Conservation (phyloP, 2,797 vertebrate genomes). For the Bovichtus variegatus region DNA sequence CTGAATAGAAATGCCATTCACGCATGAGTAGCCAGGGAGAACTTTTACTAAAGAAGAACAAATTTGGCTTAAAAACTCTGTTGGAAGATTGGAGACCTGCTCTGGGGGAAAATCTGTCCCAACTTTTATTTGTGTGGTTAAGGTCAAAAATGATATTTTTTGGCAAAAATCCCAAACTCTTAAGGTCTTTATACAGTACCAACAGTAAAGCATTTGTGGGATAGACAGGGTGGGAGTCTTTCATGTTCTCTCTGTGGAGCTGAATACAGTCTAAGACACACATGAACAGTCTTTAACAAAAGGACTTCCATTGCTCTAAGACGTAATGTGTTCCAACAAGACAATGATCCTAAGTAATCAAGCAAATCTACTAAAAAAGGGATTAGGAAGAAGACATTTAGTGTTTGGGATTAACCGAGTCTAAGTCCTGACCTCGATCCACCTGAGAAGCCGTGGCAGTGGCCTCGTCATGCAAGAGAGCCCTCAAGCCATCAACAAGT, state of each 20-base stretch:
- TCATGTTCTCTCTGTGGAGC: conserved; percentile 6
- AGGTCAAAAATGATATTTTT: neutral
- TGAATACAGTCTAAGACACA: conserved; percentile 3
- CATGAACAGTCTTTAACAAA: conserved; percentile 13
- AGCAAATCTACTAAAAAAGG: conserved; percentile 2
- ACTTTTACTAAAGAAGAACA: conserved; percentile 20
- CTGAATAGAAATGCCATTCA: conserved; percentile 48
- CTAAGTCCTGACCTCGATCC: conserved; percentile 35
- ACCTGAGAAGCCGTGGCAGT: neutral
- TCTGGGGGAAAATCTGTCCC: neutral
- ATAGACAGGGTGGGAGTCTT: neutral
- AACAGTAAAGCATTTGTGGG: neutral
- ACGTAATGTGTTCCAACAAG: conserved; percentile 16
- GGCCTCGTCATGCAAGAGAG: conserved; percentile 22
- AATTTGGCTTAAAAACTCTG: conserved; percentile 13
- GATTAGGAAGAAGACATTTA: neutral
- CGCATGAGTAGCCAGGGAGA: neutral
- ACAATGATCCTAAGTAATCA: conserved; percentile 20
- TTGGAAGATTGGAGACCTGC: neutral
- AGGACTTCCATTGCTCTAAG: conserved; percentile 7
- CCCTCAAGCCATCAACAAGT: conserved; percentile 9
- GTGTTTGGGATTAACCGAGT: conserved; percentile 23
- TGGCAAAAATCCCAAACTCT: neutral
- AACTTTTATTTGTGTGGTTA: neutral
- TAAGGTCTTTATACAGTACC: neutral